Conservation (phyloP, 2,888 invertebrate species). For the Tethea ocularis region DNA sequence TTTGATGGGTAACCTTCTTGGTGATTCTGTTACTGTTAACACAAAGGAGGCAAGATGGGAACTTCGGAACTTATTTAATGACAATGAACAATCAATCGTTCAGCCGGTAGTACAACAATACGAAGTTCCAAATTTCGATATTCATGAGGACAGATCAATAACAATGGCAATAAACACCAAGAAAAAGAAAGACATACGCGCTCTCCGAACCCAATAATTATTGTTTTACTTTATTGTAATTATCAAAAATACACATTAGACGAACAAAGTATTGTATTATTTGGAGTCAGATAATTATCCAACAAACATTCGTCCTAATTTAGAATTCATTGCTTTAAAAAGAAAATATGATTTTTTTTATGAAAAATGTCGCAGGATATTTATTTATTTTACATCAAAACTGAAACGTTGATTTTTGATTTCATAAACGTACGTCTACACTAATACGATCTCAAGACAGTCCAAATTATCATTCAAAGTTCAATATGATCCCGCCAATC, state of each 20-base stretch:
- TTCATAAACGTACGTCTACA: not conserved
- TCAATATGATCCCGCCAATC: not conserved
- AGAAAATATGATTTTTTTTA: too few relatives aligned
- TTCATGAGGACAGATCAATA: constrained; percentile 78
- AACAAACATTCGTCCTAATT: too few relatives aligned
- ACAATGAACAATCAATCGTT: constrained; percentile 75
- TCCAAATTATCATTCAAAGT: not conserved
- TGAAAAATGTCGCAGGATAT: too few relatives aligned
- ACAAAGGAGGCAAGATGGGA: constrained; percentile 88
- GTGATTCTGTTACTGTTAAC: constrained; percentile 86
- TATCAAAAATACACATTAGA: too few relatives aligned
- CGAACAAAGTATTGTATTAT: too few relatives aligned
- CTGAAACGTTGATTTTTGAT: too few relatives aligned
- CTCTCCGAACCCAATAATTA: too few relatives aligned
- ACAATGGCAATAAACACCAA: constrained; percentile 75
- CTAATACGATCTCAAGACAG: not conserved
- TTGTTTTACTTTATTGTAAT: too few relatives aligned
- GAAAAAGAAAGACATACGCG: constrained; percentile 69
- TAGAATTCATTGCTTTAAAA: too few relatives aligned
- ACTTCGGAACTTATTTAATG: constrained; percentile 85
- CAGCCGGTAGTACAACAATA: constrained; percentile 74
- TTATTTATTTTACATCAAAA: too few relatives aligned
- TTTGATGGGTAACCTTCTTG: constrained; percentile 78
- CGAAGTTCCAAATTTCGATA: constrained; percentile 75
- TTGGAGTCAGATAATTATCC: too few relatives aligned